Evolutionary conservation across 2,888 invertebrate species (phyloP), one percentile per base, ranked within the genome.

Genomic region (Eumerus sabulonum): DNA sequence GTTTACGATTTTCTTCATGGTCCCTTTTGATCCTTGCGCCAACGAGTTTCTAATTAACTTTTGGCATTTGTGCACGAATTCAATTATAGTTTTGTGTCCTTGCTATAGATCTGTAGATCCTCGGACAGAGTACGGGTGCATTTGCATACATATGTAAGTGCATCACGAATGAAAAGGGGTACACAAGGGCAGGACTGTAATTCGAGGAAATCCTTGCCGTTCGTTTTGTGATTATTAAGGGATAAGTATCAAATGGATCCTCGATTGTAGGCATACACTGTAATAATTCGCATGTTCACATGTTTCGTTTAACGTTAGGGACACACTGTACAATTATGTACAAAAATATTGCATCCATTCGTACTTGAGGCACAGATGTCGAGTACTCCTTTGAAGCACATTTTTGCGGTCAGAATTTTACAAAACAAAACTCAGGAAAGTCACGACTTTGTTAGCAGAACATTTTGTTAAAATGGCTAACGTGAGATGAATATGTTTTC

Each of bases 41-140:
- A 76, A 63, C 63, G 45, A 57, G 63, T 74, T 68, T 68, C 68
- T 68, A 76, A 70, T 63, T 64, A 68, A 64, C 47, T 64, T 50
- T 48, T 9, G 42, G 59, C 63, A 70, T 64, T 70, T 64, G 27
- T 27, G 57, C 57, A 36, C 36, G 57, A 70, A 70, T 64, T 48
- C 63, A 70, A 54, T 70, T 63, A 64, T 42, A 18, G 51, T 59
- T 53, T 40, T 63, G 62, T 62, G 50, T 60, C 17, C 16, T n/a
- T 35, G 36, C 14, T 27, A 48, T 19, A 67, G 54, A 63, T 62
- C 45, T 45, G n/a, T 36, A 18, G 2, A 27, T 27, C 2, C 27
- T 27, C 27, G 27, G 27, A 2, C 7, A 7, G 7, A 36, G 17
- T 1, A 44, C 19, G 66, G 7, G 27, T 74, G 35, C 38, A 74